Base-by-base conservation (phyloP, 1,140 invertebrate species). In the Bursaphelenchus mucronatus region DNA sequence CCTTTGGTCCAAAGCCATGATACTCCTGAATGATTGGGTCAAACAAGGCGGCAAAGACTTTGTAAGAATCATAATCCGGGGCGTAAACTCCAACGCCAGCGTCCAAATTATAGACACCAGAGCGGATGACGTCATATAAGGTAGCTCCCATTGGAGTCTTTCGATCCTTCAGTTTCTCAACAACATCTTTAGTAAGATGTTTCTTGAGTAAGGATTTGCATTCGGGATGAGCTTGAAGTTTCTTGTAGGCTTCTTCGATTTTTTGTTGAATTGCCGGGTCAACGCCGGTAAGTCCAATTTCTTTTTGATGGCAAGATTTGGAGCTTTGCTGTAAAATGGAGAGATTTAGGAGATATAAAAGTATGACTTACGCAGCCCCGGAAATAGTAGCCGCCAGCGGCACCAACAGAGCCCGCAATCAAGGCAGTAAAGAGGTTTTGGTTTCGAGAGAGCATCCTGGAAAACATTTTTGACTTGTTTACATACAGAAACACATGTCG, bases 1-100 rank as follows among this genome's bases (percentile, higher is more conserved):
- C 90, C 8, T 53, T 62, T 0, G 69, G 70, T 10, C 39, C 49
- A 74, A 87, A 89, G 83, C 90, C 89, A 83, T 95, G 92, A 85
- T 94, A 94, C 81, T 94, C 92, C 78, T 94, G 90, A 80, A 95
- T 95, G 85, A 95, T 92, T 81, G 92, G 91, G 83, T 95, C 90
- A 81, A 95, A 95, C 66, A 96, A 85, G 64, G 90, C 89, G 64
- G 89, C 87, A 81, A 95, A 96, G 5, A 90, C 85, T 71, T 88
- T 88, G 86, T 96, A 96, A 41, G 91, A 82, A 81, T 96, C 91
- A 67, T 91, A 90, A 84, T 95, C 92, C 41, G 92, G 91, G 58
- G 92, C 92, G 76, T 96, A 96, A 83, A 95, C 91, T 82, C 92
- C 92, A 57, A 94, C 89, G 71, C 92, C 91, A 63, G 90, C 80